phyloP scores from a whole-genome alignment of 2,888 invertebrate species.

The Lasioglossum villosulum region DNA sequence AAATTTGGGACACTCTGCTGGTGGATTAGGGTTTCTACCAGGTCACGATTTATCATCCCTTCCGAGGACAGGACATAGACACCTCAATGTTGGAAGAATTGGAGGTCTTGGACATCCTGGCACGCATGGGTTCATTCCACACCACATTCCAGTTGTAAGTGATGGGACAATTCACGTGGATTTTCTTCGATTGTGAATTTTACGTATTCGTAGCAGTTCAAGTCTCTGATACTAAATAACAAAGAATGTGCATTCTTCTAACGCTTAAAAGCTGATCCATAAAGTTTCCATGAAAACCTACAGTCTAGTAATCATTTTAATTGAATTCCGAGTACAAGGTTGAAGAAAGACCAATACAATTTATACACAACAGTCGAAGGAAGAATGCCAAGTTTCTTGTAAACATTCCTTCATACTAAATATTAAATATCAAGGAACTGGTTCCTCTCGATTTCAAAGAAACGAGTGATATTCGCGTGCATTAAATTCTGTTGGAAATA shows the following conservation, averaged over 20 bases:
- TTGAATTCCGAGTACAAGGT: neutral
- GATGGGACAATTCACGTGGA: neutral
- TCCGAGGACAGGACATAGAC: neutral
- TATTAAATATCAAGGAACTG: neutral
- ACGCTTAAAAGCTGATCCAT: neutral
- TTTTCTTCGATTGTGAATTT: neutral
- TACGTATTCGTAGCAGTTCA: neutral
- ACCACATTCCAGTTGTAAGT: constrained; percentile 16
- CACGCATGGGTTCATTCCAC: neutral
- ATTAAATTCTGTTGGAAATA: neutral
- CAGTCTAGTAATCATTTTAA: neutral
- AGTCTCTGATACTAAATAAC: neutral
- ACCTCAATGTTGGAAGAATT: neutral
- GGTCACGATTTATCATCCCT: neutral
- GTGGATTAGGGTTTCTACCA: neutral
- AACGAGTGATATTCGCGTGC: neutral
- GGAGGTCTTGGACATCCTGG: neutral
- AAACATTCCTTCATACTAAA: neutral
- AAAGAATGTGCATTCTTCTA: neutral
- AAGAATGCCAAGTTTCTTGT: neutral
- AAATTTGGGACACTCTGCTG: neutral
- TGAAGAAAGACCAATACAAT: neutral
- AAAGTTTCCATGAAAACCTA: neutral
- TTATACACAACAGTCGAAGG: neutral
- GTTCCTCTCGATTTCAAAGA: neutral